Conservation (phyloP, 2,797 vertebrate genomes). For the Phataginus tetradactyla region DNA sequence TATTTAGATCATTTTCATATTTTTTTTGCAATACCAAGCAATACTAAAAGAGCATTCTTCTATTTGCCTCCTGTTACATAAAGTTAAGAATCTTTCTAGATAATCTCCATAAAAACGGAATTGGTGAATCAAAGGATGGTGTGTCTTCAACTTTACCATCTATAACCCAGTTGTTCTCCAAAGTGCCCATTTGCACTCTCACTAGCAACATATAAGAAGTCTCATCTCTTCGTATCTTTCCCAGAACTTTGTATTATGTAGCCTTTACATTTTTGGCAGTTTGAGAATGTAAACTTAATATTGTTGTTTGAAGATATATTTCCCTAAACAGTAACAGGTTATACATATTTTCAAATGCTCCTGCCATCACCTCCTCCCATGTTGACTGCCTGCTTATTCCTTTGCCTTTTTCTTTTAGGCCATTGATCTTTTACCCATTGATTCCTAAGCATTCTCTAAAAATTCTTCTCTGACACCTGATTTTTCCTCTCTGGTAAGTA, state of each 20-base stretch:
- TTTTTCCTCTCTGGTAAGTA: neutral
- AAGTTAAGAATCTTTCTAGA: neutral
- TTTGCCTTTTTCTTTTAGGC: conserved; percentile 9
- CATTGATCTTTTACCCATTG: neutral
- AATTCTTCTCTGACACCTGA: neutral
- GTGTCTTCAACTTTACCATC: neutral
- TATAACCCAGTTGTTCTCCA: neutral
- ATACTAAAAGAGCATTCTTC: neutral
- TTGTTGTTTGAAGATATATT: neutral
- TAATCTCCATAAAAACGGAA: neutral
- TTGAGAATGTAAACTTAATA: neutral
- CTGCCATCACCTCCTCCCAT: neutral
- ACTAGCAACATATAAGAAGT: neutral
- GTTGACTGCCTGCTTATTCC: neutral
- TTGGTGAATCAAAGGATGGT: neutral
- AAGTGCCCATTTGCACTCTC: neutral
- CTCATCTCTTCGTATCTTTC: neutral
- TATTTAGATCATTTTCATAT: neutral
- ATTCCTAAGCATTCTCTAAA: conserved; percentile 4
- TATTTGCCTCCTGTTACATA: neutral
- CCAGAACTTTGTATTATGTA: neutral
- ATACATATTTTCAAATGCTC: conserved; percentile 14
- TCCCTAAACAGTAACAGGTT: neutral
- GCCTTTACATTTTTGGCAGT: neutral
- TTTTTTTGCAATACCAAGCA: neutral